phyloP scores from a whole-genome alignment of 2,113 vertebrate genomes.

The Antechinus stuartii region DNA sequence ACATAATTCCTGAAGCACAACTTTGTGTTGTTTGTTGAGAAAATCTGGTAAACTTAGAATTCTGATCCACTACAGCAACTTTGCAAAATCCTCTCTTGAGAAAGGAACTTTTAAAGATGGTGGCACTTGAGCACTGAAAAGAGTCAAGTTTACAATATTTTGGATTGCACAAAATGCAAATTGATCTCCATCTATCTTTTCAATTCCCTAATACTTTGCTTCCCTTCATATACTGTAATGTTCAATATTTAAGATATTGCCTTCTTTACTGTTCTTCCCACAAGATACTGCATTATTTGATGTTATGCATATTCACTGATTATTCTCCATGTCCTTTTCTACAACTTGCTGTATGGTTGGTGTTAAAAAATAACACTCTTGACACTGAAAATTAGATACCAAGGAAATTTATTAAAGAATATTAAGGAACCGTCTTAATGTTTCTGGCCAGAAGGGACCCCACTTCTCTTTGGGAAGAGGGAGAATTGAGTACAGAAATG shows the following conservation, averaged over 20 bases:
- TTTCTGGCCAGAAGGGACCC: too few relatives aligned
- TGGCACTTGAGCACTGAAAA: background rate
- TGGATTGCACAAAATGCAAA: background rate
- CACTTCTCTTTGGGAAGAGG: too few relatives aligned
- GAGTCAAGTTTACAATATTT: background rate
- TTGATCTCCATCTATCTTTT: background rate
- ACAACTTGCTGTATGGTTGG: background rate
- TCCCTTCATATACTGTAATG: background rate
- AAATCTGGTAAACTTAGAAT: too few relatives aligned
- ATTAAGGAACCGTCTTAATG: too few relatives aligned
- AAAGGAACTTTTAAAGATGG: background rate
- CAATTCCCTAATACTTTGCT: background rate
- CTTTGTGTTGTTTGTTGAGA: too few relatives aligned
- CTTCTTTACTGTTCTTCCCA: background rate
- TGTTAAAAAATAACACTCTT: too few relatives aligned
- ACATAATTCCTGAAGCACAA: too few relatives aligned
- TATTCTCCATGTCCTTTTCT: background rate
- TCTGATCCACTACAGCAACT: too few relatives aligned
- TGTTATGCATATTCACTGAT: background rate
- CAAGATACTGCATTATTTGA: background rate
- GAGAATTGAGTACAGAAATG: too few relatives aligned
- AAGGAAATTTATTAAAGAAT: too few relatives aligned
- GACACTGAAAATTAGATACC: too few relatives aligned
- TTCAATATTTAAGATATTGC: background rate
- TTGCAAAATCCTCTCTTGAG: too few relatives aligned